Base-by-base conservation (phyloP, 2,797 vertebrate genomes). In the Sebastolobus altivelis region DNA sequence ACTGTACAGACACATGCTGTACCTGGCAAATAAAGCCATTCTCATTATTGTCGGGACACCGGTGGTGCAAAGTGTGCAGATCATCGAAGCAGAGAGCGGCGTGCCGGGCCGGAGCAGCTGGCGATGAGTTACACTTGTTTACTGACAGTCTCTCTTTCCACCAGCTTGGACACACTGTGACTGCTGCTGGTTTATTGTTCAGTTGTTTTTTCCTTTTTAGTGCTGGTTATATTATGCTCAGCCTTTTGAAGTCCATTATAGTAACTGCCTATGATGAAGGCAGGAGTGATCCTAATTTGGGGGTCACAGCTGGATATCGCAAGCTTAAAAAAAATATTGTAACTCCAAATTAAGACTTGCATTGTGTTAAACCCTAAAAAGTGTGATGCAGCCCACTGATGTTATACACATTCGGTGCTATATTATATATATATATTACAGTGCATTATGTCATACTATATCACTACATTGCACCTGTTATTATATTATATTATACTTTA, bases 41-140 rank as follows among this genome's bases (percentile, higher is more conserved):
- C 5, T 5, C 38, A 33, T 67, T 33, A 55, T 56, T 60, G 46
- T 14, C 29, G 40, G 11, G 52, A 60, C 65, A 20, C 35, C 27
- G 46, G 37, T 54, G 27, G 65, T 10, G 35, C 27, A 65, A 6
- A 2, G 40, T 55, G 29, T 49, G 35, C 65, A 65, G 29, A 55
- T 69, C 38, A 52, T 22, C 0, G 35, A 68, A 70, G 79, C 71
- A 31, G 56, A 58, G 73, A 37, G 46, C 2, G 1, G 12, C 2
- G 3, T 40, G 70, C 33, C 43, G 60, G 76, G 43, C 12, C 4
- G 7, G 27, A 80, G 81, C 81, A 79, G 83, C 77, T 82, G 75
- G 68, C 4, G 14, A 49, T 54, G 40, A 66, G 31, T 73, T 66
- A 8, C 20, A 31, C 77, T 75, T 60, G 61, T 83, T 74, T 81